Conservation (phyloP, 2,113 vertebrate genomes). For the Lycaon pictus region DNA sequence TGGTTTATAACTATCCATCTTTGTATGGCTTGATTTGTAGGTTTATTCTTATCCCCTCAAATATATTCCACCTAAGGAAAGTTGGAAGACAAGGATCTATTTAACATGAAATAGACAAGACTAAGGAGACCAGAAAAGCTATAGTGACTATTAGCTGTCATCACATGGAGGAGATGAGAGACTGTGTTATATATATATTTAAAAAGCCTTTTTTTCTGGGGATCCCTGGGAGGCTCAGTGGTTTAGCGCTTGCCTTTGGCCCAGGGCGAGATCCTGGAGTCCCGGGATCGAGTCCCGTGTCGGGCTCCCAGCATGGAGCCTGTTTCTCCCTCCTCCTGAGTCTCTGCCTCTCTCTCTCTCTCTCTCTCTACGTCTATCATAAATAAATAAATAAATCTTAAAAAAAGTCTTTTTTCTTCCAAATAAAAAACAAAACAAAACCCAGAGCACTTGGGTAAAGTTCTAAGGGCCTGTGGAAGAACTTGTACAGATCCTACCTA, state of each 20-base stretch:
- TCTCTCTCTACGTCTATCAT: too few relatives aligned
- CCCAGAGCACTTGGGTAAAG: neutral
- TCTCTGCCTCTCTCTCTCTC: too few relatives aligned
- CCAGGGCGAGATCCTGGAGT: too few relatives aligned
- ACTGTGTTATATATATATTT: neutral
- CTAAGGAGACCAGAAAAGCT: neutral
- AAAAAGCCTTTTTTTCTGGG: neutral
- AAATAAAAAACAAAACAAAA: neutral
- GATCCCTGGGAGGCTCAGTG: too few relatives aligned
- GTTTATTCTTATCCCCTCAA: slow-evolving; percentile 14
- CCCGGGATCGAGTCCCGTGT: too few relatives aligned
- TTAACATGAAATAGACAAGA: slow-evolving; percentile 44
- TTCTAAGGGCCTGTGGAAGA: neutral
- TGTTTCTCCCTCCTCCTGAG: too few relatives aligned
- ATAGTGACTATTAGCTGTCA: neutral
- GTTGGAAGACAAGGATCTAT: neutral
- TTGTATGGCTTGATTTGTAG: neutral
- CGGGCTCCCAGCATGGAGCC: too few relatives aligned
- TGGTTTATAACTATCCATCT: neutral
- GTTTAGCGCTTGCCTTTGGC: too few relatives aligned
- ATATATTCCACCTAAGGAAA: neutral
- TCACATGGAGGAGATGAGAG: neutral
- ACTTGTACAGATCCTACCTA: neutral
- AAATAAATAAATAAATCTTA: too few relatives aligned
- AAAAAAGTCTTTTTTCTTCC: neutral